phyloP scores from a whole-genome alignment of 2,888 invertebrate species.

The Deilephila elpenor region DNA sequence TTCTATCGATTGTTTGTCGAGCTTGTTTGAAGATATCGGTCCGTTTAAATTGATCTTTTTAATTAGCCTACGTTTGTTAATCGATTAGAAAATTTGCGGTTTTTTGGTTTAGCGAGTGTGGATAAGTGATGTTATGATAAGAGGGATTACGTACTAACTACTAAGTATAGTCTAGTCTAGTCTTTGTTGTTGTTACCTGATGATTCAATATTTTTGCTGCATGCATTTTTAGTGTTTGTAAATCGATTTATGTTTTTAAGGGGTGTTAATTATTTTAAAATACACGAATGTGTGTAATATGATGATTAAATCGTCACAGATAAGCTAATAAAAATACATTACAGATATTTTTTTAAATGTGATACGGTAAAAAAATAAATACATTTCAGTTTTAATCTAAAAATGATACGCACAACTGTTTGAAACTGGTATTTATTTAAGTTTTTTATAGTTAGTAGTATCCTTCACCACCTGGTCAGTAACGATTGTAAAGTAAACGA shows the following conservation, averaged over 20 bases:
- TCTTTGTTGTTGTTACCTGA: too few species aligned
- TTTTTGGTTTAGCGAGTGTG: background rate
- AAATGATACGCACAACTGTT: constrained; percentile 2
- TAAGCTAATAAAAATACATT: background rate
- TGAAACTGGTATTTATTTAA: background rate
- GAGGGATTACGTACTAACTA: too few species aligned
- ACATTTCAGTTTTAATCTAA: background rate
- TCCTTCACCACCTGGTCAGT: background rate
- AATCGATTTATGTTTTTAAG: too few species aligned
- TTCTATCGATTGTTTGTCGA: constrained; percentile 27
- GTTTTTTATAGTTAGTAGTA: background rate
- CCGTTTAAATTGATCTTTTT: background rate
- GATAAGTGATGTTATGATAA: too few species aligned
- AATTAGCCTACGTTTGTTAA: background rate
- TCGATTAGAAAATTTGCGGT: too few species aligned
- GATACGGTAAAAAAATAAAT: background rate
- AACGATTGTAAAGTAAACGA: background rate
- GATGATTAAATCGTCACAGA: too few species aligned
- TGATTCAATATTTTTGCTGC: too few species aligned
- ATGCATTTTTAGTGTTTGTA: too few species aligned
- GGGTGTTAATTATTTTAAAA: too few species aligned
- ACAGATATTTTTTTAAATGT: background rate
- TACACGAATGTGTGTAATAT: too few species aligned
- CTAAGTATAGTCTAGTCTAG: too few species aligned
- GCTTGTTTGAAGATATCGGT: constrained; percentile 12